Base-by-base conservation (phyloP, 2,797 vertebrate species). In the Octomys mimax region DNA sequence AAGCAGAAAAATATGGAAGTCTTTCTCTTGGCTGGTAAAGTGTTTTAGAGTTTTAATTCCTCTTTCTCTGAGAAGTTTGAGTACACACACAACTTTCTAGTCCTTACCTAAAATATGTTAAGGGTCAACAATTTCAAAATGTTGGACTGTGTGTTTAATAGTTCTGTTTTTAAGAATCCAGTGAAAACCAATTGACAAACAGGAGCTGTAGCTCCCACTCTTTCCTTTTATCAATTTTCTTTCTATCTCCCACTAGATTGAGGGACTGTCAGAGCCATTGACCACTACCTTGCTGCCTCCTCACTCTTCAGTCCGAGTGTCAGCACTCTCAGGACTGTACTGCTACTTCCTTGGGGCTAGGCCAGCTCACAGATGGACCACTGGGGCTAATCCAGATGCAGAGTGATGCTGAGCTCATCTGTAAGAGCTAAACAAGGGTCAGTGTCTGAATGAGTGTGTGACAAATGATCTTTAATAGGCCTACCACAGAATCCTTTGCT, bases 131-230 rank as follows among this genome's bases (percentile, higher is more conserved):
- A 49, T 49, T 49, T 49, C 46, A 86, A 89, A 89, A 70, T 49
- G n/a, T 91, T 33, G 39, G 81, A 81, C 57, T 57, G 52, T 46
- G 84, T 91, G 79, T 90, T 91, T 88, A 75, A 77, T 87, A 92
- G 80, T 5, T 54, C 54, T 90, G 39, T 90, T 95, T 95, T 92
- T 57, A 96, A 97, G 57, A 87, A 71, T 64, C 77, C 64, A 75
- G 24, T 79, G 87, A 66, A 92, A 94, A 75, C 49, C 82, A 97
- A 81, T 12, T 62, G 62, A 54, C 26, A 77, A 79, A 82, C 10
- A 28, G 78, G 42, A 95, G 28, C 57, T 73, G 57, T 52, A 28
- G 5, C 39, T 80, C 54, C 71, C n/a, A 62, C 10, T 61, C 28
- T 88, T 49, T 57, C n/a, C 14, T 9, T 91, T 87, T 52, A 28